Percentiles rank a stretch among this genome's conserved stretches.
Conservation (phyloP, 2,888 invertebrate genomes). For the Andrena bicolor region DNA sequence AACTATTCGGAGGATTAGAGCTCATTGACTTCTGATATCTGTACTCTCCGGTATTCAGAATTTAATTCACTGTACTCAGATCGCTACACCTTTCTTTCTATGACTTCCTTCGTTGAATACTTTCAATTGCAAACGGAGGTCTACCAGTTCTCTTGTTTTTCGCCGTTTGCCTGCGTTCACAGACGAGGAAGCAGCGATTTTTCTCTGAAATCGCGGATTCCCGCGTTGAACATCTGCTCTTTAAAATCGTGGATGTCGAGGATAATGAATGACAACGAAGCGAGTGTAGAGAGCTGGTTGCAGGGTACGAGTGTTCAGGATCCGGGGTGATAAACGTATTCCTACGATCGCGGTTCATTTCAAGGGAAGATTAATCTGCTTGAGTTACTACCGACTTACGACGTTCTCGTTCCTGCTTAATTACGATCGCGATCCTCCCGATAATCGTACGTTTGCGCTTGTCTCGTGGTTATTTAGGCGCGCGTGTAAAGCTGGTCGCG, state of each 20-base stretch:
- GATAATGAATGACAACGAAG: conserved; percentile 1
- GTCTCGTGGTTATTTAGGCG: conserved; percentile 13
- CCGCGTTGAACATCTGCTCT: conserved; percentile 8
- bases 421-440: conserved; percentile 29
- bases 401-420: conserved; percentile 51
- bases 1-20: no score
- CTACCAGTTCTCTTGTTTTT: no score
- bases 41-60: no score
- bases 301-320: conserved; percentile 27
- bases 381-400: conserved; percentile 60
- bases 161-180: no score
- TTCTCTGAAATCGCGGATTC: not conserved
- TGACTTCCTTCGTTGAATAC: no score
- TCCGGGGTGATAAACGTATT: conserved; percentile 52
- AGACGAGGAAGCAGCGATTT: not conserved
- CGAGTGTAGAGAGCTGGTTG: no score
- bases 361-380: conserved; percentile 60
- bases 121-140: no score
- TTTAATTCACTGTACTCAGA: no score
- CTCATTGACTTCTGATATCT: no score
- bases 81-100: no score
- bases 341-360: conserved; percentile 45
- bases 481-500: not conserved
- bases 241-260: conserved; percentile 35
- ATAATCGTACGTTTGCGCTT: conserved; percentile 28